Evolutionary conservation across 2,888 invertebrate genomes (phyloP).

Genomic region (Gastracanthus pulcherrimus): DNA sequence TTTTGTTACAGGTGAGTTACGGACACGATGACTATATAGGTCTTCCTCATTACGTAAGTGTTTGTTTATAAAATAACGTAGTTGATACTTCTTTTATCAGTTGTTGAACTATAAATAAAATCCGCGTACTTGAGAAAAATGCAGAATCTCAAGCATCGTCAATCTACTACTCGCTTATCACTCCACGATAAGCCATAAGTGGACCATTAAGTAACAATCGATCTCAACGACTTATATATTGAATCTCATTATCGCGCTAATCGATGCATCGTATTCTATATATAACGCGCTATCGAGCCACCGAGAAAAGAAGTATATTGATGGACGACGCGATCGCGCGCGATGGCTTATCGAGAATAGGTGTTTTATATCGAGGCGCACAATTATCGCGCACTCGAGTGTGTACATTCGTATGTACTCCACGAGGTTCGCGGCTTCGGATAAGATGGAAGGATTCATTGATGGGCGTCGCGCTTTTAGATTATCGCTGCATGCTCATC

Average conservation of each 20-base stretch:
- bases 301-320: background rate
- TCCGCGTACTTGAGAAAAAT: background rate
- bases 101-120: background rate
- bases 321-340: background rate
- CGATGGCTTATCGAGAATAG: background rate
- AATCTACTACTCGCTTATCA: background rate
- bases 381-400: background rate
- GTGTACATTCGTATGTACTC: background rate
- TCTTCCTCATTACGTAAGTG: background rate
- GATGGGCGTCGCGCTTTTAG: slow-evolving; percentile 5
- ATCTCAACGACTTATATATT: background rate
- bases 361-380: background rate
- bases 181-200: background rate
- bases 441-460: background rate
- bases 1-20: slow-evolving; percentile 1
- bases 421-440: background rate
- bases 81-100: background rate
- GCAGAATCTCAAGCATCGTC: no score
- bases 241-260: slow-evolving; percentile 2
- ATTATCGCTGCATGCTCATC: slow-evolving; percentile 3
- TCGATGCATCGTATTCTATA: background rate
- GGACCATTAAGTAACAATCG: background rate
- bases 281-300: background rate
- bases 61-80: background rate
- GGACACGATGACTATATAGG: background rate